A percentile compares a stretch with the other conserved stretches of the same genome.
These are phyloP conservation scores for Lerista edwardsae DNA, from an alignment of 2,797 vertebrate genomes.

Conservation along the genomic window DNA sequence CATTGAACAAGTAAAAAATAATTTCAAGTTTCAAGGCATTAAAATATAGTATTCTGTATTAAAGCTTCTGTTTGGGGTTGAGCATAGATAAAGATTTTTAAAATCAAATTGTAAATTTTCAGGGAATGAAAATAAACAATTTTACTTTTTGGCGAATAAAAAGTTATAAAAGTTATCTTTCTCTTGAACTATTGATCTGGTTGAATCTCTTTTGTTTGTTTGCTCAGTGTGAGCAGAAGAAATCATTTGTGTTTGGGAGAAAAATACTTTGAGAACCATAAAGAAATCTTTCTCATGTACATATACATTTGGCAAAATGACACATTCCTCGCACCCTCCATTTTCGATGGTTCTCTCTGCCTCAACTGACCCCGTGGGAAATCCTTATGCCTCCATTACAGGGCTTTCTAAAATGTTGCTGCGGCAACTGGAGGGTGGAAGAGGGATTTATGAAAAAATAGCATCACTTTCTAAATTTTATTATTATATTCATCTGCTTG, in stretches of 20 bases:
- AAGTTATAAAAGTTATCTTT: slow-evolving; percentile 2
- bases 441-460: slow-evolving; percentile 46
- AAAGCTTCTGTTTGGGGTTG: slow-evolving; percentile 29
- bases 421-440: not conserved
- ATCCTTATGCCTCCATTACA: not conserved
- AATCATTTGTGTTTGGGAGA: slow-evolving; percentile 24
- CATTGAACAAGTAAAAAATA: slow-evolving; percentile 41
- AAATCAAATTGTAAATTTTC: slow-evolving; percentile 28
- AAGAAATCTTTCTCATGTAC: slow-evolving; percentile 11
- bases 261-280: slow-evolving; percentile 17
- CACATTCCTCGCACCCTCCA: not conserved
- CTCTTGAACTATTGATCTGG: not conserved
- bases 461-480: slow-evolving; percentile 38
- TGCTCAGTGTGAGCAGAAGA: slow-evolving; percentile 29
- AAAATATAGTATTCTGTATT: slow-evolving; percentile 37
- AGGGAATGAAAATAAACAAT: slow-evolving; percentile 6
- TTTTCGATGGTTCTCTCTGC: not conserved
- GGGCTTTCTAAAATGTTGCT: slow-evolving; percentile 8
- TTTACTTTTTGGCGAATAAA: slow-evolving; percentile 9
- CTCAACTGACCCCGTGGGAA: not conserved
- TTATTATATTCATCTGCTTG: slow-evolving; percentile 44
- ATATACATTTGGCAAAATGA: not conserved
- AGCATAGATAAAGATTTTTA: slow-evolving; percentile 5
- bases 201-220: not conserved
- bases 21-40: slow-evolving; percentile 44